Percentiles rank a stretch among this genome's conserved stretches.
Evolutionary conservation across 2,113 vertebrate species (phyloP).

Genomic region (Perccottus glenii): DNA sequence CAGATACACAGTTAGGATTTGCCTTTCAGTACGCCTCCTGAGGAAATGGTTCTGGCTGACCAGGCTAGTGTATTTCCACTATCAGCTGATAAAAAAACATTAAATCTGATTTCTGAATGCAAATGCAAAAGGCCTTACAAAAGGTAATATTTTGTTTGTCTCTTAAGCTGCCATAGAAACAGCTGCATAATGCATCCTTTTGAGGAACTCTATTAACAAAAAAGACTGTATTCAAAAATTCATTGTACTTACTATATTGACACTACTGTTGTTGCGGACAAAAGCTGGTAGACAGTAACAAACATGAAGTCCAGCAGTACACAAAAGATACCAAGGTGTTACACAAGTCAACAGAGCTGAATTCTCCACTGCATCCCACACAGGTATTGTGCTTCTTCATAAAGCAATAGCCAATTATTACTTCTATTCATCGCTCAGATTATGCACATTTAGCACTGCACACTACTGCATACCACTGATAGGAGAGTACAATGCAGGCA

Average conservation of each 20-base stretch:
- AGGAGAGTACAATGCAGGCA: background rate
- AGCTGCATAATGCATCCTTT: background rate
- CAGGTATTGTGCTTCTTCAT: background rate
- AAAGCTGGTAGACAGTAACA: background rate
- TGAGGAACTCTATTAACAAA: background rate
- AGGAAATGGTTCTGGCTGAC: too few relatives aligned
- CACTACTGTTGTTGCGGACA: background rate
- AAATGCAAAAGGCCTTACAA: background rate
- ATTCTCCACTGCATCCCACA: slow-evolving; percentile 1
- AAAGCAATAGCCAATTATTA: too few relatives aligned
- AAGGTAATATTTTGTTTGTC: slow-evolving; percentile 1
- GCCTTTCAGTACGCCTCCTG: too few relatives aligned
- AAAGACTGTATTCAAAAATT: background rate
- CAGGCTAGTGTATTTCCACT: too few relatives aligned
- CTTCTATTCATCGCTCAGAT: too few relatives aligned
- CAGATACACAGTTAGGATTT: too few relatives aligned
- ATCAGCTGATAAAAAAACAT: too few relatives aligned
- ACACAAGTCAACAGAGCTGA: background rate
- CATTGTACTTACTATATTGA: background rate
- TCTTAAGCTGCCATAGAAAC: slow-evolving; percentile 2
- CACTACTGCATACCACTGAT: background rate
- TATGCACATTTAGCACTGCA: too few relatives aligned
- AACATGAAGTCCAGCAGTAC: background rate
- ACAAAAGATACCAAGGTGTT: background rate
- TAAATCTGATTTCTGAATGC: background rate